A percentile compares a stretch with the other conserved stretches of the same genome.
phyloP scores from a whole-genome alignment of 2,888 invertebrate genomes.

The Blastobasis lacticolella region DNA sequence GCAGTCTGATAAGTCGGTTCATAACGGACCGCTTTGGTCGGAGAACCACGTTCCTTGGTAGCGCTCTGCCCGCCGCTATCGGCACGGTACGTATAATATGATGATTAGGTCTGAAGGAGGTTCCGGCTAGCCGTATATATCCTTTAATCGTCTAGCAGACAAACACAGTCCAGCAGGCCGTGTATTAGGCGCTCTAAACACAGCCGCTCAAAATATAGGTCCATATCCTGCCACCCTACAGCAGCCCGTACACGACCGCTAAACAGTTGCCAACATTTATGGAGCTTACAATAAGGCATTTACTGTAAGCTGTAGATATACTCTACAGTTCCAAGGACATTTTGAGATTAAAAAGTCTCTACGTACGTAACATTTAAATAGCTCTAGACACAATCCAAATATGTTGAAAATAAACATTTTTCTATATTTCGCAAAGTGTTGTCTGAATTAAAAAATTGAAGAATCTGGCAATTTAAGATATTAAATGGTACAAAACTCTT shows the following conservation, averaged over 20 bases:
- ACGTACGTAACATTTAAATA: neutral
- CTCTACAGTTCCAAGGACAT: neutral
- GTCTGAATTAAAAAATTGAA: no score
- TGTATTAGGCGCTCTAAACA: neutral
- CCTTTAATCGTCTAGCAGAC: neutral
- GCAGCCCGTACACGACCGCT: neutral
- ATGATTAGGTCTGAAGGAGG: neutral
- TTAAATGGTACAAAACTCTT: neutral
- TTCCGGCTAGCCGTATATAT: neutral
- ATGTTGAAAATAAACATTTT: neutral
- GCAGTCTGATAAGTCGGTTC: conserved; percentile 43
- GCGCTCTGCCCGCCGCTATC: conserved; percentile 33
- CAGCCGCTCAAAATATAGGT: neutral
- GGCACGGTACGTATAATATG: conserved; percentile 37
- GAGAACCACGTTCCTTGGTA: conserved; percentile 37
- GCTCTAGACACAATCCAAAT: neutral
- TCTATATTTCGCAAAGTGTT: neutral
- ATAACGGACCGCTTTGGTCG: conserved; percentile 47
- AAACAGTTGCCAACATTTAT: neutral
- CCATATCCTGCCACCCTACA: neutral
- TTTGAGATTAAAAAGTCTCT: neutral
- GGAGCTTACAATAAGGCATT: neutral
- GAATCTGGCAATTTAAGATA: neutral
- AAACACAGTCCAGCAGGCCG: neutral
- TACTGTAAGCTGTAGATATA: neutral